A percentile compares a stretch with the other conserved stretches of the same genome.
Evolutionary conservation across 2,888 invertebrate species (phyloP).

Genomic region (Neocrepidodera transversa): DNA sequence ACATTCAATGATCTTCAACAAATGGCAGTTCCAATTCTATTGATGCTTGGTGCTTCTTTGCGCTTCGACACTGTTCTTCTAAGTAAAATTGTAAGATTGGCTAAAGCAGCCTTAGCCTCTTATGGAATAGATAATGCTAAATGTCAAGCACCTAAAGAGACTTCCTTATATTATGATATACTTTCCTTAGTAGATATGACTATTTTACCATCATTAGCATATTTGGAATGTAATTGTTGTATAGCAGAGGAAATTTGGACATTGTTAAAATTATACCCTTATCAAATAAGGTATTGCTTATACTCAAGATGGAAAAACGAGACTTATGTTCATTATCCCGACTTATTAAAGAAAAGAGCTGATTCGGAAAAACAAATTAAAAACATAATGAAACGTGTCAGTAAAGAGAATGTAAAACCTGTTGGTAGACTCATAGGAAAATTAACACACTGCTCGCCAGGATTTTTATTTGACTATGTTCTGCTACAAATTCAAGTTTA

Average conservation of each 20-base stretch:
- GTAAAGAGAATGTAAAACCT: slow-evolving; percentile 98
- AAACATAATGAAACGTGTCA: slow-evolving; percentile 95
- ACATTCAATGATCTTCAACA: slow-evolving; percentile 77
- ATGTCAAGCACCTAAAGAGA: slow-evolving; percentile 54
- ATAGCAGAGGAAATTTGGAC: slow-evolving; percentile 97
- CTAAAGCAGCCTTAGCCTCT: slow-evolving; percentile 56
- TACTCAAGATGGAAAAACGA: slow-evolving; percentile 98
- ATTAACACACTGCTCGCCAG: slow-evolving; percentile 94
- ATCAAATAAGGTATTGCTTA: slow-evolving; percentile 76
- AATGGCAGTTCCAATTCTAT: slow-evolving; percentile 83
- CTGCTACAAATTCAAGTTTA: slow-evolving; percentile 60
- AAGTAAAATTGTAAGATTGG: slow-evolving; percentile 78
- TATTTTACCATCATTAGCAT: slow-evolving; percentile 88
- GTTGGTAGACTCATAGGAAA: slow-evolving; percentile 96
- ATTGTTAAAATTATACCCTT: slow-evolving; percentile 84
- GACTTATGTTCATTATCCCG: slow-evolving; percentile 80
- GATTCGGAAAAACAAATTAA: slow-evolving; percentile 91
- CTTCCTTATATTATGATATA: slow-evolving; percentile 80
- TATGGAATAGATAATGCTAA: slow-evolving; percentile 52
- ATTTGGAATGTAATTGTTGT: slow-evolving; percentile 93
- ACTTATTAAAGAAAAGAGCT: slow-evolving; percentile 82
- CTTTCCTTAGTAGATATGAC: slow-evolving; percentile 86
- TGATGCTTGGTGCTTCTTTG: slow-evolving; percentile 85
- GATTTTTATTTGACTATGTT: slow-evolving; percentile 93
- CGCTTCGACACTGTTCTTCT: slow-evolving; percentile 88